Percentiles rank a stretch among this genome's conserved stretches.
Conservation (phyloP, 1,140 invertebrate genomes). For the Bradysia coprophila region DNA sequence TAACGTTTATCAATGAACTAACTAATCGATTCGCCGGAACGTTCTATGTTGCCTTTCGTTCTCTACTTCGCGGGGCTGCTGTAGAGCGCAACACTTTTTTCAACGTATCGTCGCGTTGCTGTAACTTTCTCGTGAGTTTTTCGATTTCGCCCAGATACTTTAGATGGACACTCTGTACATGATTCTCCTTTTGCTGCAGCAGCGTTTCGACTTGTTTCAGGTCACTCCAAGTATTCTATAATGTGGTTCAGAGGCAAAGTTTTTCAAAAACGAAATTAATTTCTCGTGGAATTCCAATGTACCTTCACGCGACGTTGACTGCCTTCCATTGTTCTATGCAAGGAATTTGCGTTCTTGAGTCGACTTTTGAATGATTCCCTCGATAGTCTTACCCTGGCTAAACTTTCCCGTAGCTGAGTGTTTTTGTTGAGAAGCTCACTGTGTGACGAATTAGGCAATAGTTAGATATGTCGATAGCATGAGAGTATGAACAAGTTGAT, state of each 20-base stretch:
- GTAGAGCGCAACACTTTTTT: constrained; percentile 4
- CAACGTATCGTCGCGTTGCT: constrained; percentile 21
- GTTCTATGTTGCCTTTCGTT: no score
- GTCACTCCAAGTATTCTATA: constrained; percentile 18
- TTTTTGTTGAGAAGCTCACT: not conserved
- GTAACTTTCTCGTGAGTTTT: constrained; percentile 15
- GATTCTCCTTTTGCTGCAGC: constrained; percentile 20
- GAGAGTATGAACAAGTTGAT: not conserved
- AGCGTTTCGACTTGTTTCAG: constrained; percentile 17
- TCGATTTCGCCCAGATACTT: constrained; percentile 17
- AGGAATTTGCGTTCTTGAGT: constrained; percentile 8
- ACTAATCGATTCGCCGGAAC: no score
- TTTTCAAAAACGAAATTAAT: constrained; percentile 20
- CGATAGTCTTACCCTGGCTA: not conserved
- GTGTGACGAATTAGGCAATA: not conserved
- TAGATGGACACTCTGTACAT: constrained; percentile 16
- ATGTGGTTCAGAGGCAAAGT: constrained; percentile 13
- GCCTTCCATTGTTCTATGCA: constrained; percentile 15
- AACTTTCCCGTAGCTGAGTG: not conserved
- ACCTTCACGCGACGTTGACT: constrained; percentile 16
- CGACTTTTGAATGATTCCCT: constrained; percentile 3
- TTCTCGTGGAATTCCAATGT: constrained; percentile 15
- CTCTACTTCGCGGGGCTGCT: no score
- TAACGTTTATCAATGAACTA: no score
- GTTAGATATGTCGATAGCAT: not conserved